A percentile compares a stretch with the other conserved stretches of the same genome.
phyloP scores from a whole-genome alignment of 2,888 invertebrate species.

The Baronia brevicornis region DNA sequence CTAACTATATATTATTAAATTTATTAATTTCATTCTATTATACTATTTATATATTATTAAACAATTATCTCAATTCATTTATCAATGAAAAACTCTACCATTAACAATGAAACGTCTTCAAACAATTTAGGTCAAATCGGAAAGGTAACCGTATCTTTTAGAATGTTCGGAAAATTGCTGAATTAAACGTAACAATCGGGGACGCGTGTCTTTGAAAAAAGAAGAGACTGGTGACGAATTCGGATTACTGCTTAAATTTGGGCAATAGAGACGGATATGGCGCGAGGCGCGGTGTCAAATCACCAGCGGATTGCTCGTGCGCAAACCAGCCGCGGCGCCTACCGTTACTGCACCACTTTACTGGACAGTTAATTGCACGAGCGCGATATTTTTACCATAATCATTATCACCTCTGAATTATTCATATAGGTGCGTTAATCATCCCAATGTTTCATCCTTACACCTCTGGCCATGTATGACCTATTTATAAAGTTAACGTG shows the following conservation, averaged over 20 bases:
- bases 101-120: conserved; percentile 8
- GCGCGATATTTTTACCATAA: conserved; percentile 13
- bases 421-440: conserved; percentile 5
- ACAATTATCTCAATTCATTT: conserved; percentile 6
- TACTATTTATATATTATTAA: conserved; percentile 1
- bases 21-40: no score
- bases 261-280: conserved; percentile 29
- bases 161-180: conserved; percentile 24
- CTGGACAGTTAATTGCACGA: conserved; percentile 41
- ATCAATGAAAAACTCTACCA: conserved; percentile 6
- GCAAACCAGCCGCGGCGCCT: conserved; percentile 41
- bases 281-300: conserved; percentile 22
- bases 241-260: conserved; percentile 42
- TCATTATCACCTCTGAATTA: conserved; percentile 14
- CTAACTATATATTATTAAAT: no score
- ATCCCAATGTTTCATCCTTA: no score
- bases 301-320: conserved; percentile 38
- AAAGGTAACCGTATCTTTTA: conserved; percentile 28
- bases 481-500: conserved; percentile 29
- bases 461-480: conserved; percentile 10
- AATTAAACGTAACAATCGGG: conserved; percentile 22
- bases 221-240: conserved; percentile 39
- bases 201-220: conserved; percentile 30
- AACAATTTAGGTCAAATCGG: conserved; percentile 21
- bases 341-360: conserved; percentile 61